Base-by-base conservation (phyloP, 1,140 invertebrate species). In the Trachymyrmex septentrionalis region DNA sequence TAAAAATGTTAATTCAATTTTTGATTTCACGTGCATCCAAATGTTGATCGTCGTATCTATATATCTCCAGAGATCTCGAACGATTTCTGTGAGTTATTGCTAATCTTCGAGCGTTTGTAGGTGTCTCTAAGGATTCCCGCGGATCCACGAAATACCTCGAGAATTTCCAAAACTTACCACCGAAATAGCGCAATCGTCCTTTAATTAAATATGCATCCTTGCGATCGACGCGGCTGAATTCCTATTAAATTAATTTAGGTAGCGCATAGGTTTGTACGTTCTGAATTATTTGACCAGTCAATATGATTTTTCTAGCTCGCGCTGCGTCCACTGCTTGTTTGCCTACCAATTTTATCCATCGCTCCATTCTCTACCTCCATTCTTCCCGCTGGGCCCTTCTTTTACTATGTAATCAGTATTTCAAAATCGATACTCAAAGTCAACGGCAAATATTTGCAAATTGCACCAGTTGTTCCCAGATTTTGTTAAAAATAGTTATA, bases 371-470 rank as follows among this genome's bases (percentile, higher is more conserved):
- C 7, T 12, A n/a, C 10, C n/a, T 57, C 10, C 6, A 9, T 9
- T 19, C 50, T 30, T 19, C 27, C 14, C n/a, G n/a, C 30, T 14
- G 6, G 30, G 9, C n/a, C 27, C 12, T 24, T 59, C n/a, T 27
- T 59, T 59, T 12, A 1, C 19, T 19, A 48, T 57, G 71, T 73
- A 75, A 75, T 75, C 72, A 75, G 53, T 34, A 75, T 75, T 59
- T 75, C n/a, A 75, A 75, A 59, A 75, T 38, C 30, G 53, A 59
- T 75, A 75, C 30, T 59, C 7, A 53, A 75, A 75, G 27, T 57
- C n/a, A 59, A 34, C n/a, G 53, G 53, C 72, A 75, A 59, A 75
- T 75, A 75, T 75, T 75, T 75, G 72, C 50, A 38, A 75, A 38
- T 59, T 30, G 5, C 38, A 75, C n/a, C 30, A 10, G 53, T 6